Base-by-base conservation (phyloP, 2,113 vertebrate genomes). In the Psettodes erumei region DNA sequence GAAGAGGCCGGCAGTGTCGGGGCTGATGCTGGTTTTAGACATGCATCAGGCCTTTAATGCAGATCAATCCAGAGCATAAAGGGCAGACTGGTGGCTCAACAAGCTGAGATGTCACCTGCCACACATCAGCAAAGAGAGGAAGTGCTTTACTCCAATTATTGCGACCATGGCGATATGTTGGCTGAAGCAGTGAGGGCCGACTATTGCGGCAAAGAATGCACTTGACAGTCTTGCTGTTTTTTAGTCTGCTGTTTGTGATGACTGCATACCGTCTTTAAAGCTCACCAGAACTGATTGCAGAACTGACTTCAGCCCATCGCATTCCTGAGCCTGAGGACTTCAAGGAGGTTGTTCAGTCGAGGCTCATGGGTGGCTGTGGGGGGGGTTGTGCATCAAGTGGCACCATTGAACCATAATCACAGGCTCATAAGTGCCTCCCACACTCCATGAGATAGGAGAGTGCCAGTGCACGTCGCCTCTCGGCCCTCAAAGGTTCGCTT, bases 401-500 rank as follows among this genome's bases (percentile, higher is more conserved):
- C 19, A 48, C 80, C 75, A 56, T 78, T 75, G 74, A 77, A 56
- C 76, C 63, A 23, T 74, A 71, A 76, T 73, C 86, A 87, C 33
- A 63, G 48, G 37, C 53, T 71, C n/a, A 55, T 76, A 73, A 85
- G 87, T 79, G 85, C 81, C 75, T 73, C 86, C 77, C 70, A 85
- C 83, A 65, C 83, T 71, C 71, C 43, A 45, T 25, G 2, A 79
- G 68, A 84, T 35, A 63, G 58, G 21, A 71, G 59, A 85, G 78
- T 32, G 56, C 75, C 62, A 37, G 62, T 73, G 40, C 76, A 61
- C 38, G 15, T 51, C 27, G 37, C 47, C 60, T 64, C 70, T 71
- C 61, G 47, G 72, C 30, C 50, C 79, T 77, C 10, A 1, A 55
- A 51, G 33, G 16, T 1, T 28, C 6, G 47, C 69, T 67, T 76